Conservation (phyloP, 2,113 vertebrate genomes). For the Rhadina sibilatrix region DNA sequence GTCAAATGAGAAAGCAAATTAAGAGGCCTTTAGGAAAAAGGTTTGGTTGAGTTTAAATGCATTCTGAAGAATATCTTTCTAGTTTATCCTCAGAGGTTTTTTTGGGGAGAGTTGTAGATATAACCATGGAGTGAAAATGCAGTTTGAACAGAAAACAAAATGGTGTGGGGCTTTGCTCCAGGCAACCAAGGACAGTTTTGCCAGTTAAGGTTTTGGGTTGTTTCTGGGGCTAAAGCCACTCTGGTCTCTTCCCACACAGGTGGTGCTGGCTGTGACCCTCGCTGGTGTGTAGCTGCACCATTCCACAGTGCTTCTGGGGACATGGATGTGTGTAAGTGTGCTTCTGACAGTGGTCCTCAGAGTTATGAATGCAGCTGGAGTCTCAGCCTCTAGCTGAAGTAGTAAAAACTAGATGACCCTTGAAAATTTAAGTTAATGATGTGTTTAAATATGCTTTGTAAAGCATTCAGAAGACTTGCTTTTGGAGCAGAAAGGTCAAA, state of each 20-base stretch:
- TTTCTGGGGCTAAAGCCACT: not conserved
- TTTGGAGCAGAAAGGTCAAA: not conserved
- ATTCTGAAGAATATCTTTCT: not conserved
- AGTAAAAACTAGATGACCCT: not conserved
- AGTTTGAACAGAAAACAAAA: fast-evolving
- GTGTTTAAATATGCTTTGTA: not conserved
- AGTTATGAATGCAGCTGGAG: not conserved
- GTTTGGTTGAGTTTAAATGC: not conserved
- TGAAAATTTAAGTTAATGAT: not conserved
- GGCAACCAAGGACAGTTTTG: not conserved
- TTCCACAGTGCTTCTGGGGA: not conserved
- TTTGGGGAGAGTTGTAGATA: not conserved
- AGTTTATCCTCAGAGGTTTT: not conserved
- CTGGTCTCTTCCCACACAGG: not conserved
- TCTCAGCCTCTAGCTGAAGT: not conserved
- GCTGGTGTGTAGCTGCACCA: not conserved
- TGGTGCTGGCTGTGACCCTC: not conserved
- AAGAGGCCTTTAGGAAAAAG: not conserved
- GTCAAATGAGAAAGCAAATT: not conserved
- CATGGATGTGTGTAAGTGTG: not conserved
- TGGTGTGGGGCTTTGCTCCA: not conserved
- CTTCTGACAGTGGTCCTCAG: not conserved
- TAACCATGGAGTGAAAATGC: not conserved
- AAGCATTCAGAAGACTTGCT: not conserved
- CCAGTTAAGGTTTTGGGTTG: not conserved